phyloP scores from a whole-genome alignment of 1,140 invertebrate species.

The Atta texana region DNA sequence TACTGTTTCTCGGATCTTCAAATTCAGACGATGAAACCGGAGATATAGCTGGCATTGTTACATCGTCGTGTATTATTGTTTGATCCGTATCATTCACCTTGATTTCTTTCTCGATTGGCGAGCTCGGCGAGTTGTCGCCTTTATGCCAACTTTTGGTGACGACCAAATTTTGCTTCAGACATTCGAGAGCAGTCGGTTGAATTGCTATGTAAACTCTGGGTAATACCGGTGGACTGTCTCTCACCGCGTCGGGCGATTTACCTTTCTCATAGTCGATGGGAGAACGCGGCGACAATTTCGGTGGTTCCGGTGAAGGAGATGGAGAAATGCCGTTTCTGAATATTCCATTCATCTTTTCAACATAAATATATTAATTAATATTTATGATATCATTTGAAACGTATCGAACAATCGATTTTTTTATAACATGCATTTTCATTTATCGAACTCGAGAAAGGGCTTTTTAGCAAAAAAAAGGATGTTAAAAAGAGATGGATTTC shows the following conservation, averaged over 20 bases:
- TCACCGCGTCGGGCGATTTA: constrained; percentile 48
- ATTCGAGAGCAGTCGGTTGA: constrained; percentile 37
- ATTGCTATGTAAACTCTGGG: constrained; percentile 64
- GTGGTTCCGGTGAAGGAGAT: constrained; percentile 63
- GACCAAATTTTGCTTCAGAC: constrained; percentile 18
- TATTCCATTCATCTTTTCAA: background rate
- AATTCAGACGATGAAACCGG: constrained; percentile 33
- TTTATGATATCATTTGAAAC: background rate
- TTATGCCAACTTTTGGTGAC: constrained; percentile 17
- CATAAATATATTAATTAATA: constrained; percentile 17
- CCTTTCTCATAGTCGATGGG: constrained; percentile 47
- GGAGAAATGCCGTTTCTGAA: constrained; percentile 1
- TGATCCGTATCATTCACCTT: constrained; percentile 20
- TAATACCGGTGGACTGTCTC: constrained; percentile 75
- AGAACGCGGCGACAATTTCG: constrained; percentile 75
- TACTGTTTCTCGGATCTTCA: background rate
- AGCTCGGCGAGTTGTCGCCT: background rate
- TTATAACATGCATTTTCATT: background rate
- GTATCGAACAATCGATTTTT: background rate
- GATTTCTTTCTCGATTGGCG: background rate
- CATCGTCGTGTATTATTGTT: constrained; percentile 16
- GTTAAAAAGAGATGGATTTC: too few species aligned
- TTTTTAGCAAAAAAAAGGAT: background rate
- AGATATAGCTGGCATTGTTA: background rate
- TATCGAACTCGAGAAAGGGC: background rate